phyloP scores from a whole-genome alignment of 2,113 vertebrate genomes.

The Tychaedon coryphoeus region DNA sequence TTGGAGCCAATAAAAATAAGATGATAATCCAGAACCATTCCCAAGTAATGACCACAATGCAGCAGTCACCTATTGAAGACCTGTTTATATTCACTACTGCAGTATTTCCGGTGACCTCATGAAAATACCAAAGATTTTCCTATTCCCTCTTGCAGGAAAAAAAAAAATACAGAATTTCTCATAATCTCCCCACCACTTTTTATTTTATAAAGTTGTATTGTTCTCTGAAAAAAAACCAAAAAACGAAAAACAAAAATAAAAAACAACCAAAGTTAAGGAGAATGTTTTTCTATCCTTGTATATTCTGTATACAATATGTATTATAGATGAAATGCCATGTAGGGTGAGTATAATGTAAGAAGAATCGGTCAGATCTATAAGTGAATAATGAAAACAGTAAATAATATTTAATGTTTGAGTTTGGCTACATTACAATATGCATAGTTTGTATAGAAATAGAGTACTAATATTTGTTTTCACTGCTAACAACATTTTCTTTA shows the following conservation, averaged over 20 bases:
- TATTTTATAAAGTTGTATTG: neutral
- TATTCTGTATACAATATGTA: neutral
- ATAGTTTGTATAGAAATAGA: neutral
- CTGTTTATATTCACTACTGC: neutral
- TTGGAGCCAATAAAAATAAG: slow-evolving; percentile 32
- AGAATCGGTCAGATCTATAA: neutral
- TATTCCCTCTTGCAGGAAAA: neutral
- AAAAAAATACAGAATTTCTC: slow-evolving; percentile 11
- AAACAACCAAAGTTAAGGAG: neutral
- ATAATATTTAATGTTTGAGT: neutral
- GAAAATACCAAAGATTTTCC: neutral
- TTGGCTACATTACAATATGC: neutral
- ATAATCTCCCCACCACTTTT: neutral
- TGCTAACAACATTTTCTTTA: neutral
- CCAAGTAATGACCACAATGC: slow-evolving; percentile 15
- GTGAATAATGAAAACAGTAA: neutral
- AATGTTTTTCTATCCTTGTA: neutral
- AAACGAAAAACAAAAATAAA: neutral
- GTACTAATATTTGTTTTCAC: neutral
- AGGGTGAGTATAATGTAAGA: neutral
- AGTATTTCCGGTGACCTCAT: slow-evolving; percentile 17
- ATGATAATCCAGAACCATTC: slow-evolving; percentile 44
- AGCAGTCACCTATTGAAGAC: slow-evolving; percentile 18
- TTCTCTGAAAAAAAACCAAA: neutral
- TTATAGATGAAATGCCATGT: neutral